These are phyloP conservation scores for Melitaea athalia DNA, from an alignment of 2,888 invertebrate genomes.

Conservation along the genomic window DNA sequence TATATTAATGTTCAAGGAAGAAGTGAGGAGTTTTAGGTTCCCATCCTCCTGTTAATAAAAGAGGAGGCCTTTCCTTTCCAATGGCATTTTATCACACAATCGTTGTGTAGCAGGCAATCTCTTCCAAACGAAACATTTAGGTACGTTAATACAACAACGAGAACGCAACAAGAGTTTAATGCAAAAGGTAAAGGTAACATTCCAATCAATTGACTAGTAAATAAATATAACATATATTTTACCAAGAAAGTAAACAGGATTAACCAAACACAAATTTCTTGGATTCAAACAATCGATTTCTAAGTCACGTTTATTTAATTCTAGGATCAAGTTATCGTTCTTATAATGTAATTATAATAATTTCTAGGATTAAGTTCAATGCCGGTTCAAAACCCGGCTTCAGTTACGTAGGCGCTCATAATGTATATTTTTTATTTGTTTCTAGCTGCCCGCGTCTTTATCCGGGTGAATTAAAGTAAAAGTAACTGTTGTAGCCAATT, in stretches of 20 bases:
- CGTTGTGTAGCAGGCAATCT: not conserved
- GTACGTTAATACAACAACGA: no score
- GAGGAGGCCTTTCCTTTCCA: no score
- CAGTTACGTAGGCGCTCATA: not conserved
- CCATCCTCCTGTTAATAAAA: no score
- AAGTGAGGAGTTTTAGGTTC: no score
- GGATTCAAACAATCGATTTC: not conserved
- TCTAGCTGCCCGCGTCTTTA: no score
- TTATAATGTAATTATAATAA: not conserved
- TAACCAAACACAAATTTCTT: constrained; percentile 6
- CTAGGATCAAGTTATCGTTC: not conserved
- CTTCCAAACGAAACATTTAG: not conserved
- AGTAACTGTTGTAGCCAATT: no score
- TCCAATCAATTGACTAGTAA: not conserved
- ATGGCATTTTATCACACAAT: not conserved
- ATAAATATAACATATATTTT: constrained; percentile 2
- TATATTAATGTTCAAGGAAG: no score
- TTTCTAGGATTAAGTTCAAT: constrained; percentile 7
- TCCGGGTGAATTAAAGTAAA: no score
- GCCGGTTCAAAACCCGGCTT: not conserved
- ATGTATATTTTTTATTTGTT: no score
- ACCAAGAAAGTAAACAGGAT: not conserved
- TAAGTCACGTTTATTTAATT: constrained; percentile 1
- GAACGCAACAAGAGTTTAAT: no score
- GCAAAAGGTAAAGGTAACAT: not conserved